Conservation (phyloP, 2,888 invertebrate species). For the Mimas tiliae region DNA sequence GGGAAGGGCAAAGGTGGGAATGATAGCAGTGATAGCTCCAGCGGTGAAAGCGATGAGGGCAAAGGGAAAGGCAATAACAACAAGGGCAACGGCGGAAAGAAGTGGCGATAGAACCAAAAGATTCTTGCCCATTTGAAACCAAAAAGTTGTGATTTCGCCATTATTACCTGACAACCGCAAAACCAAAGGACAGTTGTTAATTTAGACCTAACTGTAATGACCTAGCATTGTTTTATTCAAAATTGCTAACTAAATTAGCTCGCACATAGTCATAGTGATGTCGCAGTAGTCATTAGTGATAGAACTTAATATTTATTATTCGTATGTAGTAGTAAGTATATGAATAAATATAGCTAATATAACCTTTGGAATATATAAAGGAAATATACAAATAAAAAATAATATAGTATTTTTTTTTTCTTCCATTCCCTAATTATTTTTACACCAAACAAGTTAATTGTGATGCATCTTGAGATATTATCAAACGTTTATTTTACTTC, state of each 20-base stretch:
- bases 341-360: not conserved
- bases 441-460: not conserved
- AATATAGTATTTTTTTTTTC: not conserved
- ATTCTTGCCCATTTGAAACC: not conserved
- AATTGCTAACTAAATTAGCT: not conserved
- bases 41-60: slow-evolving; percentile 6
- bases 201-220: too few species aligned
- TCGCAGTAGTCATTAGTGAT: not conserved
- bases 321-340: not conserved
- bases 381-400: not conserved
- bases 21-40: not conserved
- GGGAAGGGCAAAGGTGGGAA: slow-evolving; percentile 1
- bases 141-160: not conserved
- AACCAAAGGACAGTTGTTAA: too few species aligned
- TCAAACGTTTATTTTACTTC: not conserved
- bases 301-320: not conserved
- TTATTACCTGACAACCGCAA: too few species aligned
- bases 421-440: not conserved
- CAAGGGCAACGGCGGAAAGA: not conserved
- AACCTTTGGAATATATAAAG: not conserved
- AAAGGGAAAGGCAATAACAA: slow-evolving; percentile 6
- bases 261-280: not conserved
- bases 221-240: not conserved
- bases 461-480: not conserved
- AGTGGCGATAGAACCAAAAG: not conserved